Conservation (phyloP, 1,140 invertebrate genomes). For the Lepidotrigona ventralis region DNA sequence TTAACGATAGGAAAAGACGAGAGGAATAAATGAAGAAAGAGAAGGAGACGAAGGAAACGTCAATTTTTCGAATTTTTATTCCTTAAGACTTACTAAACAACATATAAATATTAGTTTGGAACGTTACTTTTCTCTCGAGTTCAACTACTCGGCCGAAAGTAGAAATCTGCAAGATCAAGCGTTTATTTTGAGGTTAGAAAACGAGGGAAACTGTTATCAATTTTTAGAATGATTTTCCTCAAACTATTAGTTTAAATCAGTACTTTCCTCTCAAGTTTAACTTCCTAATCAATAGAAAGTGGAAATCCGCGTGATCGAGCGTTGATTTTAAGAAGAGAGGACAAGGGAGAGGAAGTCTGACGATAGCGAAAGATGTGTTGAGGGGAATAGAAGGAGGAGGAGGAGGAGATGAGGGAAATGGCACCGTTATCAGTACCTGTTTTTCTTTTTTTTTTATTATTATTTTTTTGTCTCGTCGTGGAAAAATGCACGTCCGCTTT, state of each 20-base stretch:
- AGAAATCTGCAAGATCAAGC: not conserved
- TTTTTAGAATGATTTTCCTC: too few species aligned
- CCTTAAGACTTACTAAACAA: too few species aligned
- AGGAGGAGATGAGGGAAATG: not conserved
- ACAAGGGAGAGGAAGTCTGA: not conserved
- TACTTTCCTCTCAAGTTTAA: too few species aligned
- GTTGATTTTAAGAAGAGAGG: not conserved
- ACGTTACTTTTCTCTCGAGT: too few species aligned
- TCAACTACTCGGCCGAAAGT: too few species aligned
- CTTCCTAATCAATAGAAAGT: not conserved
- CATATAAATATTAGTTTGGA: too few species aligned
- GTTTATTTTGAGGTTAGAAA: not conserved
- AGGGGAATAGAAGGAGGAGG: not conserved
- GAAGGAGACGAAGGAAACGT: too few species aligned
- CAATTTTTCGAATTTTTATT: too few species aligned
- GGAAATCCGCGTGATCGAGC: too few species aligned
- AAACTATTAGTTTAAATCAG: too few species aligned
- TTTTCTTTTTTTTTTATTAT: not conserved
- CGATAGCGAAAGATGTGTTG: not conserved
- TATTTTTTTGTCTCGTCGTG: not conserved
- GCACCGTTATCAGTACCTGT: conserved; percentile 33
- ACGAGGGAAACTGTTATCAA: not conserved
- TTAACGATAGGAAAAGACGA: too few species aligned
- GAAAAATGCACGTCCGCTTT: conserved; percentile 21
- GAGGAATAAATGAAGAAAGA: too few species aligned